Evolutionary conservation across 23 tunicate genomes (phyloP).

Genomic region (Halocynthia roretzi): DNA sequence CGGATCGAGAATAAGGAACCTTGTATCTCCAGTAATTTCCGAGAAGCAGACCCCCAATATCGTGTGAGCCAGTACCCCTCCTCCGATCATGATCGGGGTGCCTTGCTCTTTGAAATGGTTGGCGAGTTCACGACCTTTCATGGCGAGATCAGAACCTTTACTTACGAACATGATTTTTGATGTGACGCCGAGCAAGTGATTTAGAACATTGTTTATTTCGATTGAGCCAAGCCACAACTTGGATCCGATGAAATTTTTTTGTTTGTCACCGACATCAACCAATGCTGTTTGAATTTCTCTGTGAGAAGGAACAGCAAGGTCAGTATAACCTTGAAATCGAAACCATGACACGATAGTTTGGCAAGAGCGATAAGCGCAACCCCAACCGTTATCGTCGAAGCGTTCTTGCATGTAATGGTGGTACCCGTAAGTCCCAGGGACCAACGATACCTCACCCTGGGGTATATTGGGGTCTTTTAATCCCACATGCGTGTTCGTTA

Average conservation of each 20-base stretch:
- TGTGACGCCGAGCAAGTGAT: slow-evolving; percentile 44
- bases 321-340: slow-evolving; percentile 60
- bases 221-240: slow-evolving; percentile 87
- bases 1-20: slow-evolving; percentile 89
- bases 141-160: slow-evolving; percentile 68
- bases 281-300: slow-evolving; percentile 80
- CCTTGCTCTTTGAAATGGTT: slow-evolving; percentile 83
- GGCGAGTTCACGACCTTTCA: slow-evolving; percentile 63
- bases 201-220: slow-evolving; percentile 70
- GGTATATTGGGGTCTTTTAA: slow-evolving; percentile 23
- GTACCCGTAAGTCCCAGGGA: slow-evolving; percentile 68
- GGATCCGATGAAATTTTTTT: slow-evolving; percentile 59
- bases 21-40: slow-evolving; percentile 61
- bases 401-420: slow-evolving; percentile 92
- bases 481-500: slow-evolving; percentile 12
- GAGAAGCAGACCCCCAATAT: slow-evolving; percentile 92
- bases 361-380: slow-evolving; percentile 90
- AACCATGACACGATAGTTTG: slow-evolving; percentile 94
- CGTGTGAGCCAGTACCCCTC: slow-evolving; percentile 98
- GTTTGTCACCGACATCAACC: slow-evolving; percentile 85
- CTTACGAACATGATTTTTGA: slow-evolving; percentile 73
- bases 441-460: slow-evolving; percentile 26
- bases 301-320: slow-evolving; percentile 55
- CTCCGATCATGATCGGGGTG: slow-evolving; percentile 98
- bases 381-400: slow-evolving; percentile 95